A percentile compares a stretch with the other conserved stretches of the same genome.
Conservation (phyloP, 2,797 vertebrate species). For the Parambassis ranga region DNA sequence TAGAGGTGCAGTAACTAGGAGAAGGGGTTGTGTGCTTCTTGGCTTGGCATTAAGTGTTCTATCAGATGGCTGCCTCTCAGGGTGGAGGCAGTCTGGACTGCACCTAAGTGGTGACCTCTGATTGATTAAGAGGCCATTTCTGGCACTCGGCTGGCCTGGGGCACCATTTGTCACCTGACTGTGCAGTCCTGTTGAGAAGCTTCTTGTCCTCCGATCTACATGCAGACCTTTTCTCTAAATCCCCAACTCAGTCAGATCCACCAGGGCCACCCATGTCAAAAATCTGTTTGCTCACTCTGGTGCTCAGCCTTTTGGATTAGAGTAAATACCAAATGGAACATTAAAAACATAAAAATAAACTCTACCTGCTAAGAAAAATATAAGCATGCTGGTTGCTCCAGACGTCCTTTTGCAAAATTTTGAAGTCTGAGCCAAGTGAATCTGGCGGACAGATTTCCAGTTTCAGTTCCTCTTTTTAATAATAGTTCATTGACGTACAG, state of each 20-base stretch:
- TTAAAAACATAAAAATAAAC: too few relatives aligned
- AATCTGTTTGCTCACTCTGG: conserved; percentile 48
- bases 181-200: conserved; percentile 60
- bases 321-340: conserved; percentile 42
- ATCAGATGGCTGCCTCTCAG: conserved; percentile 71
- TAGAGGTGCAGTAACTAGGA: conserved; percentile 27
- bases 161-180: conserved; percentile 81
- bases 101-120: conserved; percentile 69
- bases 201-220: conserved; percentile 55
- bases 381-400: too few relatives aligned
- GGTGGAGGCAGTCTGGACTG: conserved; percentile 57
- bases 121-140: conserved; percentile 80
- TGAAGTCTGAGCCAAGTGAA: too few relatives aligned
- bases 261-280: conserved; percentile 66
- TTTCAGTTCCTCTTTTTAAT: too few relatives aligned
- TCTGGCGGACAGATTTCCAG: too few relatives aligned
- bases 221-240: conserved; percentile 55
- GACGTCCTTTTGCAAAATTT: too few relatives aligned
- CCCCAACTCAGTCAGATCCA: conserved; percentile 43
- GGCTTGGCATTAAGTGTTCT: conserved; percentile 58
- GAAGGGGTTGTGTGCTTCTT: conserved; percentile 30
- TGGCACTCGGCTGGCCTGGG: conserved; percentile 66
- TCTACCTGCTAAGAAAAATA: too few relatives aligned
- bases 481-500: too few relatives aligned
- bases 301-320: conserved; percentile 49